Evolutionary conservation across 2,113 vertebrate genomes (phyloP).

Genomic region (Saguinus midas): DNA sequence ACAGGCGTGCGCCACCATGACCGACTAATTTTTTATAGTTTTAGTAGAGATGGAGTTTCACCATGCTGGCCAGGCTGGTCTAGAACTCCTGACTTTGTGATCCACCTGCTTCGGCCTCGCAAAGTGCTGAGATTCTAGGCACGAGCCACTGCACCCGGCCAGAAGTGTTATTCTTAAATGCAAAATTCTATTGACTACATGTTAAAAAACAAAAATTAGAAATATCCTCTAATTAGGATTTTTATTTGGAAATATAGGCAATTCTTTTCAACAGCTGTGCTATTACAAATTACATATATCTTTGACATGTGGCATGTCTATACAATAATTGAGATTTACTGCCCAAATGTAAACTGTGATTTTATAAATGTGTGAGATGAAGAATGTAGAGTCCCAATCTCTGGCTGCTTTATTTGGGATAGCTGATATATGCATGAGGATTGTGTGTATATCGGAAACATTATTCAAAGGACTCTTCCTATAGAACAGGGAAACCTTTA

Average conservation of each 20-base stretch:
- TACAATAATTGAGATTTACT: background rate
- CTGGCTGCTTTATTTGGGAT: background rate
- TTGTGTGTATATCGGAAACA: background rate
- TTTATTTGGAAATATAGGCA: background rate
- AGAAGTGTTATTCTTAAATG: background rate
- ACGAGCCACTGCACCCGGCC: too few relatives aligned
- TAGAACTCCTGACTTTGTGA: too few relatives aligned
- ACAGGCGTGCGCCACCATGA: too few relatives aligned
- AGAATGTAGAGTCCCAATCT: background rate
- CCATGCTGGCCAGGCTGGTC: too few relatives aligned
- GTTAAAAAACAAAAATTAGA: conserved; percentile 7
- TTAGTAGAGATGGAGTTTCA: too few relatives aligned
- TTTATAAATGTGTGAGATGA: background rate
- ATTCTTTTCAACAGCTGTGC: background rate
- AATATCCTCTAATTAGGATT: background rate
- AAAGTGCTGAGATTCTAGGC: too few relatives aligned
- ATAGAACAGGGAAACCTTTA: background rate
- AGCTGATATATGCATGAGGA: background rate
- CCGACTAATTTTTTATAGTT: too few relatives aligned
- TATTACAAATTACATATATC: background rate
- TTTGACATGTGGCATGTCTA: background rate
- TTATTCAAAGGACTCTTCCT: conserved; percentile 5
- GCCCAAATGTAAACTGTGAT: background rate
- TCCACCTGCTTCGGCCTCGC: too few relatives aligned
- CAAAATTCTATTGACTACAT: background rate